phyloP scores from a whole-genome alignment of 2,797 vertebrate species.

The Notolabrus celidotus region DNA sequence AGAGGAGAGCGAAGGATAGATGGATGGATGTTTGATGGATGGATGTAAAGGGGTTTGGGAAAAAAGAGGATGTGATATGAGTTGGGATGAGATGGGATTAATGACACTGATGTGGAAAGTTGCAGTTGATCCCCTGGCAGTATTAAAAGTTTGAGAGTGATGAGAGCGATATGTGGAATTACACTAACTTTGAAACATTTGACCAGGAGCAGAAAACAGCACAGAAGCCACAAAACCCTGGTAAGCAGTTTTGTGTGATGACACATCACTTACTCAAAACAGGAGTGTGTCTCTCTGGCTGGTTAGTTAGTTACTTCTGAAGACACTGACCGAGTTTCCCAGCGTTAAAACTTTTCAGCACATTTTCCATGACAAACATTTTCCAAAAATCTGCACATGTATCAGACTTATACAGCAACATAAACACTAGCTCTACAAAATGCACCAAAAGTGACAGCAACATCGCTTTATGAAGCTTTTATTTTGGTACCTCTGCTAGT shows the following conservation, averaged over 20 bases:
- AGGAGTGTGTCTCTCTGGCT: too few relatives aligned
- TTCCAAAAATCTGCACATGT: too few relatives aligned
- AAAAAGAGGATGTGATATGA: constrained; percentile 43
- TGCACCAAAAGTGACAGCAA: too few relatives aligned
- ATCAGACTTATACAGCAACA: too few relatives aligned
- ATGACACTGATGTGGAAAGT: constrained; percentile 30
- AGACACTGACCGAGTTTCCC: not conserved
- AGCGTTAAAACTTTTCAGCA: too few relatives aligned
- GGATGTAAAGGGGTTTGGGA: constrained; percentile 40
- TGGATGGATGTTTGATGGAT: constrained; percentile 52
- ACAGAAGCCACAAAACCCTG: not conserved
- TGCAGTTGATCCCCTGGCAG: constrained; percentile 17
- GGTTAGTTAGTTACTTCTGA: too few relatives aligned
- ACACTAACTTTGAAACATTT: constrained; percentile 2
- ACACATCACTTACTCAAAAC: too few relatives aligned
- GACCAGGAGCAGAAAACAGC: not conserved
- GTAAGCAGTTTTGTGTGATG: too few relatives aligned
- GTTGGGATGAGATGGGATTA: constrained; percentile 48
- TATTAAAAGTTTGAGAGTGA: constrained; percentile 33
- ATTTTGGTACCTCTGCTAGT: too few relatives aligned
- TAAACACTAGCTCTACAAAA: too few relatives aligned
- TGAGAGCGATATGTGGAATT: constrained; percentile 8
- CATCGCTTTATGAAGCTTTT: too few relatives aligned
- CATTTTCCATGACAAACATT: too few relatives aligned
- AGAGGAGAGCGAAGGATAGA: constrained; percentile 26